phyloP scores from a whole-genome alignment of 2,113 vertebrate genomes.

The Canis aureus region DNA sequence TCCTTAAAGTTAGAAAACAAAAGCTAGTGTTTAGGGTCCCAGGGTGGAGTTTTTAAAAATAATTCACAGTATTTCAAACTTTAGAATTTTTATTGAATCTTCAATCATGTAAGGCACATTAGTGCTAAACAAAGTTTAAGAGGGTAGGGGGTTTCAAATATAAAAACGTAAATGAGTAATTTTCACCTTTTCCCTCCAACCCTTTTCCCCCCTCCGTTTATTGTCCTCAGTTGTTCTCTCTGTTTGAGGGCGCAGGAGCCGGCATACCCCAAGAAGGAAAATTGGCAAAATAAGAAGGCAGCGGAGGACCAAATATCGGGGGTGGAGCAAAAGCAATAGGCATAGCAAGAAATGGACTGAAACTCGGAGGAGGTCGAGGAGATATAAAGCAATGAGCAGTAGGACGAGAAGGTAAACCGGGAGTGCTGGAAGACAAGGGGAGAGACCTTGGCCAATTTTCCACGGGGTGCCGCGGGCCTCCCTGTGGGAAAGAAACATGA shows the following conservation, averaged over 20 bases:
- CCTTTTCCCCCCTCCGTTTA: background rate
- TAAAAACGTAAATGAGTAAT: background rate
- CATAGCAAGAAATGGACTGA: background rate
- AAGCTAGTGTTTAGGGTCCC: background rate
- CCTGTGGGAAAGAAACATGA: background rate
- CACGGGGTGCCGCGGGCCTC: background rate
- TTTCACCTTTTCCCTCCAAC: background rate
- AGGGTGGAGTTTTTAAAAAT: background rate
- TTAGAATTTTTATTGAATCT: slow-evolving; percentile 63
- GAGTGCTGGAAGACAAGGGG: background rate
- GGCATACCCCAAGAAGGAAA: background rate
- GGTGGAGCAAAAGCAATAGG: background rate
- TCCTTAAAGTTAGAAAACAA: background rate
- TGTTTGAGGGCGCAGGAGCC: background rate
- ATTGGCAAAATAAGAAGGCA: slow-evolving; percentile 1
- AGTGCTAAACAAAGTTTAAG: slow-evolving; percentile 11
- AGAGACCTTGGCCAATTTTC: background rate
- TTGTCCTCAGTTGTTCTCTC: background rate
- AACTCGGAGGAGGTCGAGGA: background rate
- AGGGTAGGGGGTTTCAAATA: background rate
- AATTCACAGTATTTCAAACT: background rate
- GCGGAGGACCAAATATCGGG: background rate
- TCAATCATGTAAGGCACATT: background rate
- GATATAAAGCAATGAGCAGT: background rate
- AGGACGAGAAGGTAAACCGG: background rate